Percentiles rank a stretch among this genome's conserved stretches.
These are phyloP conservation scores for Progne subis DNA, from an alignment of 2,113 vertebrate species.

Conservation along the genomic window DNA sequence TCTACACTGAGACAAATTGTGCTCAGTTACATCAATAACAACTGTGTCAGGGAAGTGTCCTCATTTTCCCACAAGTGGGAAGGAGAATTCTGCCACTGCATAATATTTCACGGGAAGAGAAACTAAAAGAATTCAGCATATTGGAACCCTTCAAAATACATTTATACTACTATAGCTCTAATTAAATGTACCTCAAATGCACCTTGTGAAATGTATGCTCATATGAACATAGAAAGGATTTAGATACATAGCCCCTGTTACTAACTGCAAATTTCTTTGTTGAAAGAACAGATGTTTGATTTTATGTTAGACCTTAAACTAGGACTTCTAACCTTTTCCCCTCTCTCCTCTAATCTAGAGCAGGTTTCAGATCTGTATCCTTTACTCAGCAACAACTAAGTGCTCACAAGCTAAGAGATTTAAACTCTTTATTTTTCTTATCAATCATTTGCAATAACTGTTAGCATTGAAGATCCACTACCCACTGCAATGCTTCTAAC, in stretches of 20 bases:
- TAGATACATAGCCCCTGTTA: neutral
- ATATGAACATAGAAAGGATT: neutral
- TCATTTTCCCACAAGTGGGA: neutral
- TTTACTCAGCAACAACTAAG: slow-evolving; percentile 12
- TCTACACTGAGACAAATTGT: neutral
- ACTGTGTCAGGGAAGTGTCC: neutral
- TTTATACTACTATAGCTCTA: neutral
- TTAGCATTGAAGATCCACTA: neutral
- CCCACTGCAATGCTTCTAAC: neutral
- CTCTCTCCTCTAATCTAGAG: slow-evolving; percentile 8
- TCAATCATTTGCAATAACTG: slow-evolving; percentile 13
- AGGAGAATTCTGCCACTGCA: neutral
- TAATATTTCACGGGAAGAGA: neutral
- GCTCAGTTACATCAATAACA: neutral
- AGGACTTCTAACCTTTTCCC: slow-evolving; percentile 42
- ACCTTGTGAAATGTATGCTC: slow-evolving; percentile 13
- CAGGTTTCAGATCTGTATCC: neutral
- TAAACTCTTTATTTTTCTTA: neutral
- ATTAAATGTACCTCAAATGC: slow-evolving; percentile 21
- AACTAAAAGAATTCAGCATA: neutral
- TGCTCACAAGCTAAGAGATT: slow-evolving; percentile 36
- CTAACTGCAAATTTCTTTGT: slow-evolving; percentile 24
- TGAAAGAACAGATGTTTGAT: neutral
- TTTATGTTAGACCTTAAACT: slow-evolving; percentile 16
- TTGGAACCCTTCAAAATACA: neutral